Conservation (phyloP, 2,797 vertebrate genomes). For the Orestias chungarensis region DNA sequence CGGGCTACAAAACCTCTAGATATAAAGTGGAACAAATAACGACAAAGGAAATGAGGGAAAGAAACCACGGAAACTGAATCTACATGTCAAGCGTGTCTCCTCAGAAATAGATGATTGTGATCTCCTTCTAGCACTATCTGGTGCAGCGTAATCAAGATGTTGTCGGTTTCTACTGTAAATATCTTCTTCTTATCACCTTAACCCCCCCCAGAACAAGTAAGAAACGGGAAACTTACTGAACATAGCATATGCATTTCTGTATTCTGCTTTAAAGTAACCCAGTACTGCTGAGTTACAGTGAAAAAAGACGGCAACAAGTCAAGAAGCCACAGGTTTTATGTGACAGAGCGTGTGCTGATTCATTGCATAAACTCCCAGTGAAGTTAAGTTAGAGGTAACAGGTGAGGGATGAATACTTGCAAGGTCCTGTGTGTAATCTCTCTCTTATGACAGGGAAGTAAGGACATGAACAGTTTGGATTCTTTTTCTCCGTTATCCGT, state of each 20-base stretch:
- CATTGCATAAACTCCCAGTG: background rate
- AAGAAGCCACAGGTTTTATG: background rate
- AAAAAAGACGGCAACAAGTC: background rate
- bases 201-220: background rate
- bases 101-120: background rate
- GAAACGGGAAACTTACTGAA: background rate
- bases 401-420: no score
- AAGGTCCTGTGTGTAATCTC: constrained; percentile 2
- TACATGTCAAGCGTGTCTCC: background rate
- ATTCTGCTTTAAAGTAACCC: no score
- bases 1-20: no score
- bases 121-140: background rate
- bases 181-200: background rate
- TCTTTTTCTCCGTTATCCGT: background rate
- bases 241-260: background rate
- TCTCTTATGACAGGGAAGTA: background rate
- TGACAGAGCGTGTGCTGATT: background rate
- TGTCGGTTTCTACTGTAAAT: background rate
- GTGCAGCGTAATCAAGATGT: background rate
- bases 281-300: background rate
- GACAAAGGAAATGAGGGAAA: background rate
- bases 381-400: background rate
- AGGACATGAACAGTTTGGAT: background rate
- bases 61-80: background rate
- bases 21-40: background rate